These are phyloP conservation scores for Eucidaris tribuloides DNA, from an alignment of 35 echinoderm and acorn worm species.

Conservation along the genomic window DNA sequence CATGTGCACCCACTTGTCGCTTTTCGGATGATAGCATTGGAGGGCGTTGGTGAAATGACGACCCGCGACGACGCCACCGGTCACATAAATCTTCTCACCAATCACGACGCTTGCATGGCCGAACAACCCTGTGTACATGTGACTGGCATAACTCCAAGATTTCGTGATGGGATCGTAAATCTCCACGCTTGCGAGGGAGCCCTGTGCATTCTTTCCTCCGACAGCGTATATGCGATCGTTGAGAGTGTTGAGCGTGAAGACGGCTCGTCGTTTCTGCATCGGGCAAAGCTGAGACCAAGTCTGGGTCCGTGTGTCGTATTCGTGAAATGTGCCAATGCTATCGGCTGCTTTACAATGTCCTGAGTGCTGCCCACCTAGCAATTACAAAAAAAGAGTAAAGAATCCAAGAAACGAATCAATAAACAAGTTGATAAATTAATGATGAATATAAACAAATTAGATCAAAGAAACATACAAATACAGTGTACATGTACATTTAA, in stretches of 20 bases:
- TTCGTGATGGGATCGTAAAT: conserved; percentile 60
- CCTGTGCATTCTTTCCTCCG: conserved; percentile 81
- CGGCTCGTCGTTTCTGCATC: conserved; percentile 74
- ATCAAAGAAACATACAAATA: no score
- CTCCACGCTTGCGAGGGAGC: conserved; percentile 80
- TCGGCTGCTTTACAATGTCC: conserved; percentile 57
- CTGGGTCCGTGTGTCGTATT: conserved; percentile 34
- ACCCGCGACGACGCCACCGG: conserved; percentile 76
- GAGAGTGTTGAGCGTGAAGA: conserved; percentile 57
- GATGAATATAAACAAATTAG: no score
- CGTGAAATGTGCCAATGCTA: conserved; percentile 75
- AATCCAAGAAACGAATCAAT: no score
- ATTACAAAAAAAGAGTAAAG: no score
- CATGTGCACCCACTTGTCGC: conserved; percentile 77
- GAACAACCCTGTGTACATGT: conserved; percentile 57
- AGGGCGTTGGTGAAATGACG: conserved; percentile 83
- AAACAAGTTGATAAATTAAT: no score
- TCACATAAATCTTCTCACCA: conserved; percentile 61
- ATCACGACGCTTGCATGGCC: conserved; percentile 64
- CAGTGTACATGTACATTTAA: no score
- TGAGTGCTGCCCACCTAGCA: conserved; percentile 75
- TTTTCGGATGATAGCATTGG: conserved; percentile 80
- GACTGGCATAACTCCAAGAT: conserved; percentile 61
- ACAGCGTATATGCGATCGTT: conserved; percentile 69
- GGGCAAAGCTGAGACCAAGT: conserved; percentile 72